A percentile compares a stretch with the other conserved stretches of the same genome.
Evolutionary conservation across 2,113 vertebrate genomes (phyloP).

Genomic region (Hemiprocne comata): DNA sequence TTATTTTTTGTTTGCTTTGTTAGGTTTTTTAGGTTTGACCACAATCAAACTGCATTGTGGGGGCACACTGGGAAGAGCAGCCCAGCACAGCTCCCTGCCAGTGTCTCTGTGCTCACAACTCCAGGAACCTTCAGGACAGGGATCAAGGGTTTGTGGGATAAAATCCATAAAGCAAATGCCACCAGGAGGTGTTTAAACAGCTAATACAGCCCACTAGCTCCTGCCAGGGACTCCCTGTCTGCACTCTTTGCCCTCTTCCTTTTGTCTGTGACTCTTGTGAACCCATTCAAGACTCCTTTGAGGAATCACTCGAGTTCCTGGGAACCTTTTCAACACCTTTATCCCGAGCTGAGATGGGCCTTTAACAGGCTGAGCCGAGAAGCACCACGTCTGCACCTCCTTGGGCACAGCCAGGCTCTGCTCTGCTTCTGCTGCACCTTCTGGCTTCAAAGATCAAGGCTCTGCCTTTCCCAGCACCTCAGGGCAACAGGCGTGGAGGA

Average conservation of each 20-base stretch:
- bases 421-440: neutral
- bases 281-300: neutral
- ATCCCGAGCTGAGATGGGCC: neutral
- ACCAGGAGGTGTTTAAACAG: neutral
- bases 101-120: neutral
- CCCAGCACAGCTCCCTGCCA: neutral
- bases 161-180: fast-evolving
- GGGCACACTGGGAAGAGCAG: neutral
- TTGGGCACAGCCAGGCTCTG: neutral
- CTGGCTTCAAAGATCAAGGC: neutral
- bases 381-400: neutral
- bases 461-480: fast-evolving
- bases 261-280: neutral
- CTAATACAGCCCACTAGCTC: neutral
- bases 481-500: fast-evolving
- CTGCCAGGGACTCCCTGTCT: neutral
- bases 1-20: neutral
- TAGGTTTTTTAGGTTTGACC: neutral
- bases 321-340: slow-evolving; percentile 12
- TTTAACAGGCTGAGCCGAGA: neutral
- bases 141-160: fast-evolving
- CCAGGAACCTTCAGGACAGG: neutral
- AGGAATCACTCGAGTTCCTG: neutral
- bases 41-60: fast-evolving
- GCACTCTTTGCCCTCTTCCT: neutral